Base-by-base conservation (phyloP, 2,888 invertebrate genomes). In the Drosophila longiperda region DNA sequence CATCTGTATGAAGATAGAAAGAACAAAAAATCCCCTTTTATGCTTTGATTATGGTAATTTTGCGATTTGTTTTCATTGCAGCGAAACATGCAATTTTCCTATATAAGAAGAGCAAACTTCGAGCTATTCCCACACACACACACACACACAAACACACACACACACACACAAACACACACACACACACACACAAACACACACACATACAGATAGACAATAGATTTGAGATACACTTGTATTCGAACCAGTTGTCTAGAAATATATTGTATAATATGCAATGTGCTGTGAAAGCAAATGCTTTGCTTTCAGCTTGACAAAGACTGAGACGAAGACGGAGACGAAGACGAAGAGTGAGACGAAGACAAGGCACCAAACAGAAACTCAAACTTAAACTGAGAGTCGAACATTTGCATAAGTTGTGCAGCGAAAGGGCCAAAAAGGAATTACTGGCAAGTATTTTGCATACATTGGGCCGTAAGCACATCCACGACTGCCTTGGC, bases 11-110 rank as follows among this genome's bases (percentile, higher is more conserved):
- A 59, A 66, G 61, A 79, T 54, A 73, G 64, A 73, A 70, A 70
- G 70, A 15, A 38, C n/a, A 57, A 71, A 82, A 79, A 75, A 82
- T 80, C 70, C 70, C 66, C 70, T 85, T 83, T 83, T 77, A 83
- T 86, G 83, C 83, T 83, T 83, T 83, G 83, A 83, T 83, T 83
- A 83, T 83, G 83, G 86, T 83, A 83, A 83, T 83, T 83, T 83
- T 83, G 87, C 83, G 83, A 83, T 83, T 86, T 83, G 83, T 83
- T 83, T 86, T 86, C 83, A 86, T 86, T 86, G 83, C 86, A 82
- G 66, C 69, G 86, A 82, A 83, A 83, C 83, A 83, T 83, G 83
- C 83, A 83, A 86, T 83, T 83, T 83, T 83, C 86, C 67, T 66
- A 80, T 55, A 67, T 36, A 50, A 50, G 71, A 55, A 72, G 64